Percentiles rank a stretch among this genome's conserved stretches.
These are phyloP conservation scores for Pseudomyrmex dendroicus DNA, from an alignment of 1,140 invertebrate genomes.

Conservation along the genomic window DNA sequence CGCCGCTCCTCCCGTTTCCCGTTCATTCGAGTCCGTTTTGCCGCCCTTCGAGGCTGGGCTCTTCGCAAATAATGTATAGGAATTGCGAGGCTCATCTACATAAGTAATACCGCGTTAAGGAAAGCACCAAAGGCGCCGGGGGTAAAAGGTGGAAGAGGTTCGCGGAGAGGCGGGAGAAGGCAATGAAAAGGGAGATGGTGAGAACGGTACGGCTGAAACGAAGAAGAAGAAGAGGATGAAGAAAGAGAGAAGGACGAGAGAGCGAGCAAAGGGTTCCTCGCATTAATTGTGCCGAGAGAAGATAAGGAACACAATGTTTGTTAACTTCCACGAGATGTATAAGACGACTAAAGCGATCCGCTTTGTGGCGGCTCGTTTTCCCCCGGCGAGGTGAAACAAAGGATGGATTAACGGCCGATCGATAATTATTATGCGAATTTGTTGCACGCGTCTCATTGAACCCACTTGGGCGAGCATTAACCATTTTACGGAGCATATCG, in stretches of 20 bases:
- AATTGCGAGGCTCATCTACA: conserved; percentile 84
- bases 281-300: conserved; percentile 82
- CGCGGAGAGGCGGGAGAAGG: conserved; percentile 49
- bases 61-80: conserved; percentile 84
- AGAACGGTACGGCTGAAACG: conserved; percentile 57
- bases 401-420: conserved; percentile 77
- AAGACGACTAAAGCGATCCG: conserved; percentile 76
- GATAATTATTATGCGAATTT: conserved; percentile 78
- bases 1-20: conserved; percentile 64
- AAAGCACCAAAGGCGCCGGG: conserved; percentile 81
- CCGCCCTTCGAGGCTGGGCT: conserved; percentile 69
- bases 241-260: conserved; percentile 57
- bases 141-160: conserved; percentile 72
- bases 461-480: conserved; percentile 41
- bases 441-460: conserved; percentile 67
- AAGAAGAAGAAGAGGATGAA: conserved; percentile 60
- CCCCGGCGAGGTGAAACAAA: conserved; percentile 74
- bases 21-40: conserved; percentile 69
- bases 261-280: conserved; percentile 79
- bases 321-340: conserved; percentile 79
- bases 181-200: conserved; percentile 10
- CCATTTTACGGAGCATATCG: conserved; percentile 12
- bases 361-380: conserved; percentile 76
- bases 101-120: conserved; percentile 85
- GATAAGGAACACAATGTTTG: conserved; percentile 83